Base-by-base conservation (phyloP, 2,797 vertebrate genomes). In the Smutsia gigantea region DNA sequence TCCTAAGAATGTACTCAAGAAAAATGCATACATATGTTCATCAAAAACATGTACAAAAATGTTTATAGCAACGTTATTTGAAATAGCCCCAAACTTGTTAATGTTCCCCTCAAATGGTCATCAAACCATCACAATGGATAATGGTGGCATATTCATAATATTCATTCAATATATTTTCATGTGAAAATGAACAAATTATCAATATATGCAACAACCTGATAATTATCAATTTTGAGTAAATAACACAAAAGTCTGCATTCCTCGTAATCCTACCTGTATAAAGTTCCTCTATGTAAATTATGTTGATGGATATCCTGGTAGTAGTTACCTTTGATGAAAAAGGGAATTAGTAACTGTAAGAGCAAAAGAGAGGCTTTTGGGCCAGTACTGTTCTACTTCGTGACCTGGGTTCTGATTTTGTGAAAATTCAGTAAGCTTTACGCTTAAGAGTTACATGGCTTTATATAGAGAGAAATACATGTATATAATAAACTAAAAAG, bases 1-100 rank as follows among this genome's bases (percentile, higher is more conserved):
- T 71, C 27, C 23, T 63, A 88, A 63, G 53, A 71, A 66, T 55
- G 46, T 42, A 84, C 37, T 57, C 39, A 78, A 72, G 27, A 57
- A 31, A 88, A 64, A 71, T 72, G 37, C 37, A 61, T 34, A 68
- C 15, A 27, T 72, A 72, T 77, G 31, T 79, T 89, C 72, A 37
- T 39, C 61, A 90, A 96, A 95, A 69, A 34, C 12, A 61, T n/a
- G 21, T 39, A 49, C 42, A 90, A 53, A 84, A 85, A 46, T 85
- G 49, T 57, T 72, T 53, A 46, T 46, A 15, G 19, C 3, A n/a
- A 69, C 27, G 49, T 34, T 49, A 37, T 63, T 68, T 75, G 31
- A 85, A 81, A 86, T 69, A 84, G 34, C 27, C 61, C 9, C 46
- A 55, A 46, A 69, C 42, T 88, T 18, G 78, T 72, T 72, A 46